Percentiles rank a stretch among this genome's conserved stretches.
Evolutionary conservation across 2,113 vertebrate species (phyloP).

Genomic region (Bufo gargarizans): DNA sequence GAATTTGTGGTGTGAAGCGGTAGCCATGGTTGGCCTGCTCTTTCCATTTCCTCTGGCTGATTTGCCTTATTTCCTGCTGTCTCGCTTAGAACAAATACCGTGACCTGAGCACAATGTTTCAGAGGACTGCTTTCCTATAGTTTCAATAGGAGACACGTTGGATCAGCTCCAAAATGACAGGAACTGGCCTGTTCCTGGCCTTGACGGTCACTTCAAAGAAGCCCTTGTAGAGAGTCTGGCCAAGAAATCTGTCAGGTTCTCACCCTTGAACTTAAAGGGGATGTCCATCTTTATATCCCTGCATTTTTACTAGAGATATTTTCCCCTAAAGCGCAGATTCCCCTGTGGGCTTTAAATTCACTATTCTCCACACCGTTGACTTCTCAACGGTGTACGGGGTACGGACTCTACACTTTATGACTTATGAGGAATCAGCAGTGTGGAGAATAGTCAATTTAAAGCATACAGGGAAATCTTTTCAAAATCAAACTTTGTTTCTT

Average conservation of each 20-base stretch:
- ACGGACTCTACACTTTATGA: too few relatives aligned
- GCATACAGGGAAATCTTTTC: too few relatives aligned
- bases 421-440: too few relatives aligned
- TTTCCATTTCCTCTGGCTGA: neutral
- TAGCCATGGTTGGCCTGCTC: neutral
- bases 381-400: too few relatives aligned
- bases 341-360: too few relatives aligned
- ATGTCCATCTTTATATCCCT: too few relatives aligned
- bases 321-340: too few relatives aligned
- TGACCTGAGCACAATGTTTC: neutral
- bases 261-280: neutral
- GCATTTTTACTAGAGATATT: too few relatives aligned
- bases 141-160: constrained; percentile 10
- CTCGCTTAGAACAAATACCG: constrained; percentile 12
- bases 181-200: constrained; percentile 11
- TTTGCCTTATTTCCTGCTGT: constrained; percentile 16
- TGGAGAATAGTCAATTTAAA: too few relatives aligned
- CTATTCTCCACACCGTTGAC: too few relatives aligned
- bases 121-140: constrained; percentile 6
- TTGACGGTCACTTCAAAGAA: constrained; percentile 12
- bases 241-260: neutral
- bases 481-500: too few relatives aligned
- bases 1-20: neutral
- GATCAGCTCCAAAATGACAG: constrained; percentile 10
- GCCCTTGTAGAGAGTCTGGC: neutral